These are phyloP conservation scores for Caenorhabditis inopinata DNA, from an alignment of 1,140 invertebrate species.

Conservation along the genomic window DNA sequence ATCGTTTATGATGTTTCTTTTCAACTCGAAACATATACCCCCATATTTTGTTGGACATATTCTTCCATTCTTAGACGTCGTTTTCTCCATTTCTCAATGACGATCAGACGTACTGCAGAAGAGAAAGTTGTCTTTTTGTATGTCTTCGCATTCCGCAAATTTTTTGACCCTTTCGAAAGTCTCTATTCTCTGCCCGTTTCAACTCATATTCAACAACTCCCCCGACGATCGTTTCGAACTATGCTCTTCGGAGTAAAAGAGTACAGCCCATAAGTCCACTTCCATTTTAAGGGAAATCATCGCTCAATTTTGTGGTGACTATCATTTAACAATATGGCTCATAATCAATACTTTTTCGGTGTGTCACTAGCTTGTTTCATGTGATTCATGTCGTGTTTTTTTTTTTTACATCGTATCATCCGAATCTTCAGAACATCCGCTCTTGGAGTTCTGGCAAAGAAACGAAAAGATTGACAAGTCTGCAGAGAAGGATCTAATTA, in stretches of 20 bases:
- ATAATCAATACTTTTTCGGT: too few species aligned
- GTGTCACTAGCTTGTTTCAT: too few species aligned
- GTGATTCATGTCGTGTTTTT: too few species aligned
- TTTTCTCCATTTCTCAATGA: slow-evolving; percentile 27
- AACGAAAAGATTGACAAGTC: not conserved
- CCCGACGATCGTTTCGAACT: not conserved
- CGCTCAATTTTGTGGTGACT: not conserved
- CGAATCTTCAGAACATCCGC: too few species aligned
- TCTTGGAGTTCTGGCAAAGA: not conserved
- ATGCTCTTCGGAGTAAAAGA: not conserved
- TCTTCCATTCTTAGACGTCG: slow-evolving; percentile 25
- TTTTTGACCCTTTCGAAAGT: not conserved
- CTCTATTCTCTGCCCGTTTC: not conserved
- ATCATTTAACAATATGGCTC: not conserved
- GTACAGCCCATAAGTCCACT: not conserved
- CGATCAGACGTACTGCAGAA: slow-evolving; percentile 1
- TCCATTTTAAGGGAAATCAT: slow-evolving; percentile 17
- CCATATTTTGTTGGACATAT: slow-evolving; percentile 24
- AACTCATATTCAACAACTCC: slow-evolving; percentile 24
- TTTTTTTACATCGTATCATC: too few species aligned
- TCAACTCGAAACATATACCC: slow-evolving; percentile 33
- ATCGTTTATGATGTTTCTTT: slow-evolving; percentile 29
- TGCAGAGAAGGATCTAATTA: not conserved
- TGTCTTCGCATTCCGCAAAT: not conserved
- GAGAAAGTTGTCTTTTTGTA: not conserved